Conservation (phyloP, 2,888 invertebrate species). For the Lithophane ornitopus region DNA sequence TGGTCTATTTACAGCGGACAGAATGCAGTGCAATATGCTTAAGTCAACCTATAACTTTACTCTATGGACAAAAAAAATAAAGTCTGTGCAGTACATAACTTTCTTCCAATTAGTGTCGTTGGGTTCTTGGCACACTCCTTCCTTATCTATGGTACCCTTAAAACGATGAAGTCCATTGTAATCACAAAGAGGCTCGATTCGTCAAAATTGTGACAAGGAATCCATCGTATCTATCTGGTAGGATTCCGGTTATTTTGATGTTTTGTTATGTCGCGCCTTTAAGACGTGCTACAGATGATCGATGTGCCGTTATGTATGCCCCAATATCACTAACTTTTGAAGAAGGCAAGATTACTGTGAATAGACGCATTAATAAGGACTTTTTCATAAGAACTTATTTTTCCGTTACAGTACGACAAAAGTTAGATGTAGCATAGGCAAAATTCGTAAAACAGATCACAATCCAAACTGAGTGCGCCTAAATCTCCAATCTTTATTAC, state of each 20-base stretch:
- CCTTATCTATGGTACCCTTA: neutral
- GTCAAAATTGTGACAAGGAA: slow-evolving; percentile 70
- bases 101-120: neutral
- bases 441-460: too few relatives aligned
- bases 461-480: too few relatives aligned
- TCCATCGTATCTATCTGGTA: slow-evolving; percentile 10
- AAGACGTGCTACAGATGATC: slow-evolving; percentile 41
- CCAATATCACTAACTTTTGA: neutral
- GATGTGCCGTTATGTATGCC: slow-evolving; percentile 46
- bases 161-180: slow-evolving; percentile 29
- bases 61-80: neutral
- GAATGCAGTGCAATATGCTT: neutral
- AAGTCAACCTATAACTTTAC: neutral
- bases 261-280: slow-evolving; percentile 72
- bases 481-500: too few relatives aligned
- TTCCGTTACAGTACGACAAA: neutral
- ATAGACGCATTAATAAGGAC: neutral
- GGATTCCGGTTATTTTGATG: slow-evolving; percentile 66
- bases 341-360: slow-evolving; percentile 18
- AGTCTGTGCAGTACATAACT: neutral
- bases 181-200: slow-evolving; percentile 63
- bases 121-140: neutral
- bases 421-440: too few relatives aligned
- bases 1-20: neutral
- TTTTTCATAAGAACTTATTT: neutral